Evolutionary conservation across 2,888 invertebrate genomes (phyloP).

Genomic region (Palloptera scutellata): DNA sequence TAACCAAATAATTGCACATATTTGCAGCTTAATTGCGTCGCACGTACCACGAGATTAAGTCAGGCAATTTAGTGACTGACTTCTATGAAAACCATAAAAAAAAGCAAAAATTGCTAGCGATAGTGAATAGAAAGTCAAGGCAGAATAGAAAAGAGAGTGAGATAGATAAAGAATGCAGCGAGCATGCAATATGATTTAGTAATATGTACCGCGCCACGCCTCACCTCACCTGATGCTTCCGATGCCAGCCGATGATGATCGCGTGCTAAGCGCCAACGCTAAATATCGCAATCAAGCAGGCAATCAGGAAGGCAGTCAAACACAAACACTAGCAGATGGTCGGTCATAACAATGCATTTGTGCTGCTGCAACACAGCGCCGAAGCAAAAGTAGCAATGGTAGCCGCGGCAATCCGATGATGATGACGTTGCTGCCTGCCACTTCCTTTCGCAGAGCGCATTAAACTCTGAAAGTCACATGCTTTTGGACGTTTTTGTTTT

Average conservation of each 20-base stretch:
- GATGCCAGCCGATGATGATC: slow-evolving; percentile 35
- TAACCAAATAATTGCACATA: slow-evolving; percentile 32
- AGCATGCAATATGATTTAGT: too few relatives aligned
- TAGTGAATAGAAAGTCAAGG: too few relatives aligned
- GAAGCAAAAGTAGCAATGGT: neutral
- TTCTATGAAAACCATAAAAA: neutral
- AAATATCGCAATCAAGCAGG: neutral
- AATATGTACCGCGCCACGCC: neutral
- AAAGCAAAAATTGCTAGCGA: too few relatives aligned
- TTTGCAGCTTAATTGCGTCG: slow-evolving; percentile 42
- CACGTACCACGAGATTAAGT: slow-evolving; percentile 37
- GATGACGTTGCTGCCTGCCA: neutral
- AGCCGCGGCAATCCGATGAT: neutral
- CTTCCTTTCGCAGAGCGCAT: neutral
- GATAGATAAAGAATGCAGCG: too few relatives aligned
- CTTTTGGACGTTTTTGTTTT: too few relatives aligned
- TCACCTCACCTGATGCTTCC: too few relatives aligned
- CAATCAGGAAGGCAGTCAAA: neutral
- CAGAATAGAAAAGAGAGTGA: too few relatives aligned
- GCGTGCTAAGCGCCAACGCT: slow-evolving; percentile 41
- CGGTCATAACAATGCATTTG: neutral
- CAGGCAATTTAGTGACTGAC: slow-evolving; percentile 17
- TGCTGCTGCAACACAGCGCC: neutral
- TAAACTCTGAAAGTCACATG: slow-evolving; percentile 1
- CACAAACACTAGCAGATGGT: neutral